These are phyloP conservation scores for Tiliqua scincoides DNA, from an alignment of 2,113 vertebrate species.

Conservation along the genomic window DNA sequence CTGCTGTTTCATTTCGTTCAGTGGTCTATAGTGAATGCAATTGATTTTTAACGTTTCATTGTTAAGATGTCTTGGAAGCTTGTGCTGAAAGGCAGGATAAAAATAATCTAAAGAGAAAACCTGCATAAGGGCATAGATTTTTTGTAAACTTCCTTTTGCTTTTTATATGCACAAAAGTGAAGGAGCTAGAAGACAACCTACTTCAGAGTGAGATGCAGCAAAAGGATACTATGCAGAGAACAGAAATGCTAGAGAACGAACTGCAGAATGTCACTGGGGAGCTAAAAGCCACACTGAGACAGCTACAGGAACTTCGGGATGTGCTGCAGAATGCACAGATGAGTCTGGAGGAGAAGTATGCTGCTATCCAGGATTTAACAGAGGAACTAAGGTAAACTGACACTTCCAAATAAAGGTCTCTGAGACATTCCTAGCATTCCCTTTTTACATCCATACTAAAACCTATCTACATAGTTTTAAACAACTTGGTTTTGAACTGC, in stretches of 20 bases:
- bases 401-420: neutral
- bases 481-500: neutral
- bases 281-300: constrained; percentile 82
- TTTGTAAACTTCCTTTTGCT: constrained; percentile 16
- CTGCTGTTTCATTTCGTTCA: no score
- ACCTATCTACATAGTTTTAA: neutral
- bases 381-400: constrained; percentile 84
- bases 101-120: no score
- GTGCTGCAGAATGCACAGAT: constrained; percentile 84
- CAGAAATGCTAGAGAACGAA: constrained; percentile 84
- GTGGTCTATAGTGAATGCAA: no score
- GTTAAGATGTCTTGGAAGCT: neutral
- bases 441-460: neutral
- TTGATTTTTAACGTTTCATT: no score
- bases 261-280: constrained; percentile 86
- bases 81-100: neutral
- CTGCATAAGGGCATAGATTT: neutral
- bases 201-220: constrained; percentile 82
- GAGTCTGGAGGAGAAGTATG: constrained; percentile 87
- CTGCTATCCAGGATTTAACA: constrained; percentile 83
- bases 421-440: neutral
- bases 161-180: constrained; percentile 73
- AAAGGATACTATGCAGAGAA: constrained; percentile 85
- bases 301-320: constrained; percentile 86
- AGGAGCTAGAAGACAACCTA: constrained; percentile 88